Conservation (phyloP, 2,888 invertebrate species). For the Melanargia galathea region DNA sequence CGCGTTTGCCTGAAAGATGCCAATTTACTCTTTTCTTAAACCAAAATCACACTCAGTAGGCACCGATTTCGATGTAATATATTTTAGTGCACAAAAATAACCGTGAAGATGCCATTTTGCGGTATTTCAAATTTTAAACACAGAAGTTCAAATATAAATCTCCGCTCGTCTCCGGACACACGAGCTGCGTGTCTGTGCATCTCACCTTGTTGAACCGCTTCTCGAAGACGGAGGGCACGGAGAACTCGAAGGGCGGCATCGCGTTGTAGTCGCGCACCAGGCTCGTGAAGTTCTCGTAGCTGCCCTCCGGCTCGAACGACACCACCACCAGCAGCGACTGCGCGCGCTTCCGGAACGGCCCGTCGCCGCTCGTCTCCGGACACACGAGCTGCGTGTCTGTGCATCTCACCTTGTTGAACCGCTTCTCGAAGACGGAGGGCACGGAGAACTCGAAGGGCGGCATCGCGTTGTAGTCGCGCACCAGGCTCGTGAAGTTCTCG, state of each 20-base stretch:
- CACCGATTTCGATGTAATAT: no score
- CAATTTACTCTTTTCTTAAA: no score
- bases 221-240: slow-evolving; percentile 83
- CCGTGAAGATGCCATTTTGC: no score
- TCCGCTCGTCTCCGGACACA: no score
- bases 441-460: slow-evolving; percentile 91
- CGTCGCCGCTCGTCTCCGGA: no score
- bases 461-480: slow-evolving; percentile 88
- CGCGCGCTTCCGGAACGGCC: slow-evolving; percentile 84
- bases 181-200: no score
- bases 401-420: slow-evolving; percentile 74
- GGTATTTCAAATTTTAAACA: no score
- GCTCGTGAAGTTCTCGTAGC: slow-evolving; percentile 89
- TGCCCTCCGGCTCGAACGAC: slow-evolving; percentile 89
- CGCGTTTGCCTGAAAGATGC: no score
- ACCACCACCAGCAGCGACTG: slow-evolving; percentile 94
- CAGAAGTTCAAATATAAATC: no score
- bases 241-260: slow-evolving; percentile 91
- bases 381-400: no score
- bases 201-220: slow-evolving; percentile 78
- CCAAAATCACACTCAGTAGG: no score
- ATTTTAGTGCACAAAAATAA: no score
- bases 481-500: slow-evolving; percentile 89
- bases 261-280: slow-evolving; percentile 90
- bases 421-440: slow-evolving; percentile 82